Base-by-base conservation (phyloP, 2,797 vertebrate species). In the Xerus rutilus region DNA sequence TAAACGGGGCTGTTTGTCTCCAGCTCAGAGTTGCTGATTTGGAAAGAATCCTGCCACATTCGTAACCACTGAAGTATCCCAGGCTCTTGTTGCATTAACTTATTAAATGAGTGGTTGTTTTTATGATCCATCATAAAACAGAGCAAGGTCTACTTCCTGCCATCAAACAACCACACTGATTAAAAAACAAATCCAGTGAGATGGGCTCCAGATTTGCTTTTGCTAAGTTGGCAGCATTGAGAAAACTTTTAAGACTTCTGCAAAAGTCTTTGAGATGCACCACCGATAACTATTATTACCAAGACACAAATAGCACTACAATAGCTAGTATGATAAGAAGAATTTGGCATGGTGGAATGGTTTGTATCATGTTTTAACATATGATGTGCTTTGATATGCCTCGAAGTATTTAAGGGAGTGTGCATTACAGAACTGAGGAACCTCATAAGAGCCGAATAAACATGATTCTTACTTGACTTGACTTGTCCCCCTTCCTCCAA, bases 1-100 rank as follows among this genome's bases (percentile, higher is more conserved):
- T 96, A 95, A 98, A 92, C 59, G 64, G 49, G 6, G 10, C 62
- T 90, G 87, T 97, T 95, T 96, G 74, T 96, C 89, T 95, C 47
- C 64, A 83, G 67, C 89, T 97, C 95, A 81, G 84, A 95, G 35
- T 30, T 90, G 57, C 94, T 95, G 90, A 78, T 94, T 97, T 96
- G 93, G 81, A 97, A 96, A 96, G 76, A 93, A 96, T 95, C 39
- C 73, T 86, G 57, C 52, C 77, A 93, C 54, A 86, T 93, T 87
- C 84, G 93, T 93, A 96, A 79, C 76, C 86, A 89, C 21, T 12
- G 74, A 94, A 86, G 67, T 54, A 81, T 86, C 65, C 72, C 32
- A 89, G 43, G 11, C 70, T 84, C 54, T 84, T 86, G 74, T 20
- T 79, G 77, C 76, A 87, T 89, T 96, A 87, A 93, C 86, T 95